Evolutionary conservation across 1,140 invertebrate species (phyloP), one percentile per base, ranked within the genome.

Genomic region (Brachionus paranguensis): DNA sequence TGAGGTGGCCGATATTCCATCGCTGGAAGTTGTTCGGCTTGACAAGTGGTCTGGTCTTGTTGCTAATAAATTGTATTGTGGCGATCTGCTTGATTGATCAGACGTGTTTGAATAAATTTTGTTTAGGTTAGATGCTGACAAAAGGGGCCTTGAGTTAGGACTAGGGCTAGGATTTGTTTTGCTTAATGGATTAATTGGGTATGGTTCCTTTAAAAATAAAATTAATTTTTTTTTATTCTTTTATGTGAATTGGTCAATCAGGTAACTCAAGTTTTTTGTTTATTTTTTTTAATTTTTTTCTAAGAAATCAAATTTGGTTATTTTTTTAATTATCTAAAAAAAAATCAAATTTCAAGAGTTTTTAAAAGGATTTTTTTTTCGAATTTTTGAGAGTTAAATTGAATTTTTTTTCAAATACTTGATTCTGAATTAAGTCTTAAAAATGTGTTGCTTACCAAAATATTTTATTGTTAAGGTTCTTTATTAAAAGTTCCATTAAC

Each of bases 91-190:
- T 41, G 29, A 11, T 41, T 41, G 29, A 43, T 72, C 47, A 0
- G 17, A n/a, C 10, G 68, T 8, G 37, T 8, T 43, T 72, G 29
- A 43, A 72, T 72, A 72, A 43, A 72, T 72, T 12, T 43, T 72
- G 37, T 72, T 72, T 20, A 72, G 33, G 20, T 72, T 72, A 72
- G 68, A 72, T 43, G 68, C 41, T 43, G 68, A 43, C n/a, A 72
- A 20, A 41, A 72, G 37, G 8, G 68, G 68, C 43, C 68, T 41
- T 14, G 45, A n/a, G 45, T 47, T 47, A 24, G 29, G 17, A n/a
- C 12, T 68, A n/a, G 27, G 17, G n/a, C 41, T 72, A 0, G 41
- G 41, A 17, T 72, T 72, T 72, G 68, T 14, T 72, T 41, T 68
- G 65, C n/a, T 72, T 7, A 17, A 43, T 72, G 41, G 68, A 72